Base-by-base conservation (phyloP, 2,888 invertebrate species). In the Drosophila quinaria region DNA sequence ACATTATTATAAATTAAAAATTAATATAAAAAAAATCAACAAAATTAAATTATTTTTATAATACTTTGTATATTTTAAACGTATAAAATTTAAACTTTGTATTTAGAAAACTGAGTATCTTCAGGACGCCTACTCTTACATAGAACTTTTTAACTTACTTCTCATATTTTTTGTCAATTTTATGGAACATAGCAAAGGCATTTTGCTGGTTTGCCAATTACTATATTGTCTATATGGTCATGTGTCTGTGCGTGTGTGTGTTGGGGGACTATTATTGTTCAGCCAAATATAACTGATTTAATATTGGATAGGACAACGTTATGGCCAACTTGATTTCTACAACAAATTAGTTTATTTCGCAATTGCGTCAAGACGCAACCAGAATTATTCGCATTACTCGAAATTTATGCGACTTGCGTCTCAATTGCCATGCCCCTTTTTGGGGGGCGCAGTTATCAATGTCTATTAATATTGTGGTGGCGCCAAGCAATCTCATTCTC, bases 191-290 rank as follows among this genome's bases (percentile, higher is more conserved):
- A 56, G 64, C 70, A 64, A 58, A 58, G 74, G 41, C 70, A 76
- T 80, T 85, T 80, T 73, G 75, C 71, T 80, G 80, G 70, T 61
- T 71, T 74, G 80, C 70, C 82, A 83, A 83, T 83, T 80, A 82
- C 74, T 76, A 55, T 76, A 70, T 82, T 82, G 79, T 86, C 69
- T 75, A 64, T 69, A 64, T 52, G 29, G 35, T 41, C n/a, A 8
- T 69, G 37, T 47, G 58, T 44, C 19, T 64, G 60, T 42, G 58
- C 51, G 52, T 44, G 39, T 39, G 52, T 51, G 54, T 31, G 50
- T 19, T 6, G 35, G 19, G 22, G 19, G 61, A 44, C 79, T 61
- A 68, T 81, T 79, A 80, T 80, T 64, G 78, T 25, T 69, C 66
- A 75, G 31, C 64, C 71, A 66, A 79, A 82, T 68, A 84, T 81